Conservation (phyloP, 2,113 vertebrate species). For the Odontesthes bonariensis region DNA sequence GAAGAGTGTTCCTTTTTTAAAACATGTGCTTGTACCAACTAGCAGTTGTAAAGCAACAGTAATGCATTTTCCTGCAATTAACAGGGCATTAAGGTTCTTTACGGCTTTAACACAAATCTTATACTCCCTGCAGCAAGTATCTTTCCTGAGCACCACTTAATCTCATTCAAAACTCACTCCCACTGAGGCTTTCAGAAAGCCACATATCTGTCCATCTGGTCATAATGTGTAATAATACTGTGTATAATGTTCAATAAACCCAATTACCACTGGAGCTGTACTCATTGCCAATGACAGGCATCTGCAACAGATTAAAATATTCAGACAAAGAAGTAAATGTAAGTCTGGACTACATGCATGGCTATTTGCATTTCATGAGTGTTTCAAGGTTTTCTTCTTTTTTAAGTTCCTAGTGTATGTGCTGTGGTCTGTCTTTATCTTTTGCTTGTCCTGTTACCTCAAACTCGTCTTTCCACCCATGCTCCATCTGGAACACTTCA, state of each 20-base stretch:
- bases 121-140: neutral
- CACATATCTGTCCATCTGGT: conserved; percentile 29
- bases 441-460: conserved; percentile 83
- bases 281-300: conserved; percentile 47
- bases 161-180: conserved; percentile 19
- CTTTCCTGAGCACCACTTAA: conserved; percentile 39
- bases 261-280: conserved; percentile 45
- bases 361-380: neutral
- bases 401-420: neutral
- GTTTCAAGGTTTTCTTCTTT: neutral
- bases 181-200: conserved; percentile 22
- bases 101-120: conserved; percentile 10
- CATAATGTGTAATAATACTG: conserved; percentile 30
- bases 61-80: conserved; percentile 28
- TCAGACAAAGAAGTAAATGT: conserved; percentile 11
- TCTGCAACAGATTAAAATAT: conserved; percentile 34
- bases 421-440: neutral
- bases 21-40: conserved; percentile 12
- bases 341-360: conserved; percentile 35
- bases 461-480: conserved; percentile 93
- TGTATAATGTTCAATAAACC: conserved; percentile 53
- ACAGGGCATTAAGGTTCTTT: conserved; percentile 26
- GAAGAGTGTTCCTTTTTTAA: conserved; percentile 8
- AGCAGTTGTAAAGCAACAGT: conserved; percentile 29
- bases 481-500: conserved; percentile 90